These are phyloP conservation scores for Odobenus rosmarus DNA, from an alignment of 2,113 vertebrate genomes.

Conservation along the genomic window DNA sequence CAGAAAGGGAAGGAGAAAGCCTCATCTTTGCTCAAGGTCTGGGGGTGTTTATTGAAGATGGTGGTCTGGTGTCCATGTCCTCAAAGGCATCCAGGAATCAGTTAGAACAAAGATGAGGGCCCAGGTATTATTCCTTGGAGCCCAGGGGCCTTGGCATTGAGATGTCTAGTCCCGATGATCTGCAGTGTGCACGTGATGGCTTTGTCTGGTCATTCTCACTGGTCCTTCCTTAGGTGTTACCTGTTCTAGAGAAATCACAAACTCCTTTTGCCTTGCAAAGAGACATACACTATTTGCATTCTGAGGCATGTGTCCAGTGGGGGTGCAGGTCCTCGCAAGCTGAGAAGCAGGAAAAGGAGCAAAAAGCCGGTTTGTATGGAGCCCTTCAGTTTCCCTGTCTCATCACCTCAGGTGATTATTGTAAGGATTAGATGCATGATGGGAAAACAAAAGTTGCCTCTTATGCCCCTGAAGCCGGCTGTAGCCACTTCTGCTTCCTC, in stretches of 20 bases:
- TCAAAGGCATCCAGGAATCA: background rate
- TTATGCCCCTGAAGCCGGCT: background rate
- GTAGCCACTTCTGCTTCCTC: background rate
- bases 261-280: background rate
- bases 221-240: background rate
- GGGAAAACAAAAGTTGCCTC: background rate
- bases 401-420: background rate
- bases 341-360: background rate
- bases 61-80: background rate
- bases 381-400: background rate
- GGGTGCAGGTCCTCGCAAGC: background rate
- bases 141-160: background rate
- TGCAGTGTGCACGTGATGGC: fast-evolving
- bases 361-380: background rate
- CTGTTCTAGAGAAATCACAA: background rate
- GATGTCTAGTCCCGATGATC: background rate
- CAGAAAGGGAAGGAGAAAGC: background rate
- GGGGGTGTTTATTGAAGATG: background rate
- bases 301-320: background rate
- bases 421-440: fast-evolving
- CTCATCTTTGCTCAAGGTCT: background rate
- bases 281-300: background rate
- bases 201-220: background rate
- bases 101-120: background rate
- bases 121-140: background rate